These are phyloP conservation scores for Myotis myotis DNA, from an alignment of 2,797 vertebrate species.

Conservation along the genomic window DNA sequence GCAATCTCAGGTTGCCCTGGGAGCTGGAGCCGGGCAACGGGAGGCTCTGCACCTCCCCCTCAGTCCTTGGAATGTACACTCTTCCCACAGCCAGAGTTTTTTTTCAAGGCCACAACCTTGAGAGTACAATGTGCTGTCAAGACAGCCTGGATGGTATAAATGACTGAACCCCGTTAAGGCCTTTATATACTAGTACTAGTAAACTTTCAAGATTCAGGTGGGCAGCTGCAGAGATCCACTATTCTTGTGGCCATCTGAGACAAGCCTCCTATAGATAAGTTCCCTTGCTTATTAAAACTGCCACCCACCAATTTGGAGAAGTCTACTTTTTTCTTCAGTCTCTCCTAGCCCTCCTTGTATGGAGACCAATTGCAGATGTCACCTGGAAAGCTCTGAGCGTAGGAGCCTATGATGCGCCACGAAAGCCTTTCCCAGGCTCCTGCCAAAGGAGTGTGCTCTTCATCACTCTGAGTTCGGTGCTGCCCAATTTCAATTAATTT, in stretches of 20 bases:
- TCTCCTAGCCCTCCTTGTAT: neutral
- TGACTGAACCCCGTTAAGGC: no score
- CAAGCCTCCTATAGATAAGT: neutral
- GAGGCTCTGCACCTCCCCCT: neutral
- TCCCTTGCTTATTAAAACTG: neutral
- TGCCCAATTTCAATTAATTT: neutral
- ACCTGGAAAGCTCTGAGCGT: neutral
- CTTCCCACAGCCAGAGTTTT: neutral
- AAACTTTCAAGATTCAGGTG: neutral
- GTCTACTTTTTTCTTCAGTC: neutral
- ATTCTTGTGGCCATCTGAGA: neutral
- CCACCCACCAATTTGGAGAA: neutral
- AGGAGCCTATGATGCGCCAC: neutral
- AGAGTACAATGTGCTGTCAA: neutral
- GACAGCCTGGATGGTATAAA: neutral
- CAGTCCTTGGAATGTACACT: neutral
- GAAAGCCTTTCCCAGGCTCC: no score
- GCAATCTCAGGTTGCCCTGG: no score
- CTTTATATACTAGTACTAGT: neutral
- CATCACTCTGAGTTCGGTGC: neutral
- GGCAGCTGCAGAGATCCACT: neutral
- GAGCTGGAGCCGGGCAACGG: neutral
- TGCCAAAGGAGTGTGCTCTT: fast-evolving
- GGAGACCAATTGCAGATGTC: neutral
- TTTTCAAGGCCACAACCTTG: neutral